Evolutionary conservation across 2,797 vertebrate species (phyloP), one percentile per base, ranked within the genome.

Genomic region (Falco berigora): DNA sequence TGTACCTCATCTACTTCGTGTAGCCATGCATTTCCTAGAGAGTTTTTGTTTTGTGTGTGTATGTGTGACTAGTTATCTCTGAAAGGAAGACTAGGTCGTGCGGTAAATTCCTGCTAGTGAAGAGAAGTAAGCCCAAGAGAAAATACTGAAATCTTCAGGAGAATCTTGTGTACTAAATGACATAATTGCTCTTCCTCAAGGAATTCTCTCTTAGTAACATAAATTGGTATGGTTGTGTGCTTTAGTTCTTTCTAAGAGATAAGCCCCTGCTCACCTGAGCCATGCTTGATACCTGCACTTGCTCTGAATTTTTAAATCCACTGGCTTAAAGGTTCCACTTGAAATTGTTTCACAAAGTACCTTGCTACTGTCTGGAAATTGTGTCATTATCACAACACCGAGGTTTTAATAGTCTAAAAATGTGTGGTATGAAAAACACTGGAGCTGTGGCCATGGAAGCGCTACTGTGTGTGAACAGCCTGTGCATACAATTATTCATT

Each of bases 141-240:
- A 84, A 85, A 66, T 72, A 66, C 0, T 53, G 24, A 55, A 68
- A 95, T 88, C 91, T 93, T n/a, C 27, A 83, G 91, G 95, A 94
- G 38, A 46, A 67, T 74, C 93, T 75, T 89, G 55, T 93, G 67
- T 32, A 56, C 90, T 97, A 94, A 94, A 88, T 53, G 42, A 44
- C n/a, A 76, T 95, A 96, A 96, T 97, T 92, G 93, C 71, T 66
- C 47, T 94, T 96, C 94, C 95, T 76, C 16, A 6, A 89, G 96
- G 95, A 97, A 72, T 91, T 92, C 66, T 63, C 40, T 69, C 69
- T 50, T 50, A 21, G 23, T 49, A 73, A 23, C 14, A 11, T 63
- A 81, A 90, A 77, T 49, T 82, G 42, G 8, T 47, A 23, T 19
- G 34, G 44, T 49, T 94, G 53, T 81, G 67, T 96, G 87, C 64